These are phyloP conservation scores for Eristalis arbustorum DNA, from an alignment of 2,888 invertebrate species.

Conservation along the genomic window DNA sequence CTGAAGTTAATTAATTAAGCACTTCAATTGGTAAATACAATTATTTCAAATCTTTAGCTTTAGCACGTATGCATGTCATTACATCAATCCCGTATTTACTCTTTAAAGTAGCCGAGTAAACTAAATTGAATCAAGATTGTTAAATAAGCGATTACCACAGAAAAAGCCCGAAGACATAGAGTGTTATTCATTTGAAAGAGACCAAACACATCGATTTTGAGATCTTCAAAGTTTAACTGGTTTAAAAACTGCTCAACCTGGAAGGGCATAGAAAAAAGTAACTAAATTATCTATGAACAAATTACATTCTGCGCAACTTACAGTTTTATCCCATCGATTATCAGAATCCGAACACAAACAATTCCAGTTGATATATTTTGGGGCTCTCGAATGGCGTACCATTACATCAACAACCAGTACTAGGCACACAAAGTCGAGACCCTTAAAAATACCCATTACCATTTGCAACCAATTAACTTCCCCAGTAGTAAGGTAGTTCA, in stretches of 20 bases:
- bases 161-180: neutral
- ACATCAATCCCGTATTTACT: neutral
- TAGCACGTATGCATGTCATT: too few relatives aligned
- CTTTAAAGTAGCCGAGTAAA: neutral
- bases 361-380: constrained; percentile 73
- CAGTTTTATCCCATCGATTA: constrained; percentile 75
- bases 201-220: constrained; percentile 15
- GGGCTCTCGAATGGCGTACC: constrained; percentile 72
- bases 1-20: neutral
- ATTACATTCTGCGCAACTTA: constrained; percentile 15
- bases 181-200: constrained; percentile 22
- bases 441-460: constrained; percentile 72
- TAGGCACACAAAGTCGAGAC: constrained; percentile 73
- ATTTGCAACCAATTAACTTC: constrained; percentile 69
- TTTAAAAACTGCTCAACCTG: constrained; percentile 28
- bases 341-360: constrained; percentile 75
- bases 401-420: constrained; percentile 74
- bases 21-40: neutral
- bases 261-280: neutral
- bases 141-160: neutral
- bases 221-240: constrained; percentile 10
- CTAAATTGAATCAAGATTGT: constrained; percentile 20
- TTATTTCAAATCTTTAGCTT: neutral
- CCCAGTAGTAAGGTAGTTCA: constrained; percentile 64
- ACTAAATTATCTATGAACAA: neutral